Evolutionary conservation across 2,113 vertebrate genomes (phyloP).

Genomic region (Stegastes partitus): DNA sequence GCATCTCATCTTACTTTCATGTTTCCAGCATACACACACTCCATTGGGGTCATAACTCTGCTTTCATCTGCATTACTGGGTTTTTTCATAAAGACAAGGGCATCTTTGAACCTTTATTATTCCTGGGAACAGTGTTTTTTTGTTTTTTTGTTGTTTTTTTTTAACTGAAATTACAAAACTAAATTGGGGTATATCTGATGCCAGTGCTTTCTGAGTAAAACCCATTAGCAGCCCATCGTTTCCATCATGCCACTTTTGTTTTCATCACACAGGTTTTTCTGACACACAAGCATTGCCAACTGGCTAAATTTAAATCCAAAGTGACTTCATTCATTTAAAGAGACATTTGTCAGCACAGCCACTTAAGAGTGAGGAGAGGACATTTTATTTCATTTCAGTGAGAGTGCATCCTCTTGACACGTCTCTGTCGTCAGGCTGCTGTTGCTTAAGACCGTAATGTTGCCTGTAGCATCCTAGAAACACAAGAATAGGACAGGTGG

Average conservation of each 20-base stretch:
- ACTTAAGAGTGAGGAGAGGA: slow-evolving; percentile 11
- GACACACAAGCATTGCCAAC: not conserved
- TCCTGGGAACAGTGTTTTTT: not conserved
- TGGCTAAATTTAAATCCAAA: not conserved
- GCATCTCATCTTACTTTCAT: slow-evolving; percentile 1
- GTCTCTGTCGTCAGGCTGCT: slow-evolving; percentile 54
- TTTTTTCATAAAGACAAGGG: slow-evolving; percentile 27
- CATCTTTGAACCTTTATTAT: not conserved
- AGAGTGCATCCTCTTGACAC: slow-evolving; percentile 23
- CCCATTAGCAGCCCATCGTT: slow-evolving; percentile 6
- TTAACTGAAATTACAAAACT: slow-evolving; percentile 3
- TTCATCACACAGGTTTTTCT: slow-evolving; percentile 18
- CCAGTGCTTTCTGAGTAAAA: slow-evolving; percentile 37
- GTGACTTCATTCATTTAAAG: slow-evolving; percentile 5
- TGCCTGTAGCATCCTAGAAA: slow-evolving; percentile 58
- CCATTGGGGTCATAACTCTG: not conserved
- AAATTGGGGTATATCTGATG: not conserved
- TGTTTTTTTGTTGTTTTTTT: too few species aligned
- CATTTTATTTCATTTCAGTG: slow-evolving; percentile 3
- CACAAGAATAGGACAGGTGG: slow-evolving; percentile 70
- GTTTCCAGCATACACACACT: not conserved
- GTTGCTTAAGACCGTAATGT: not conserved
- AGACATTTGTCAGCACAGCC: slow-evolving; percentile 8
- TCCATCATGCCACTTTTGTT: not conserved
- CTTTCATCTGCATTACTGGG: slow-evolving; percentile 28